A percentile compares a stretch with the other conserved stretches of the same genome.
phyloP scores from a whole-genome alignment of 2,888 invertebrate species.

The Seladonia tumulorum region DNA sequence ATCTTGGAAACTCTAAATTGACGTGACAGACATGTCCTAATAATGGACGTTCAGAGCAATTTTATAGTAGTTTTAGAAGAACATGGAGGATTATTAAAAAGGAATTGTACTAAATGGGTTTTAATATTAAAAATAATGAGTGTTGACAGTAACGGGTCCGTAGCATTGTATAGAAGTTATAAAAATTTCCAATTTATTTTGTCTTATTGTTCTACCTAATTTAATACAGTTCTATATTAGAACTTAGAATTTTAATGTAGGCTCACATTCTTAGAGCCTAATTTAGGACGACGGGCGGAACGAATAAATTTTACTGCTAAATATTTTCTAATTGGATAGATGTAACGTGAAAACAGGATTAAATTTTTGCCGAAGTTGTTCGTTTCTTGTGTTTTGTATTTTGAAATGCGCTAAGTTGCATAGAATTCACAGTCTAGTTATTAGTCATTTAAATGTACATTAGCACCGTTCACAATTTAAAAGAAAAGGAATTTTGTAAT shows the following conservation, averaged over 20 bases:
- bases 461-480: slow-evolving; percentile 1
- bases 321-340: background rate
- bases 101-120: background rate
- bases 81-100: background rate
- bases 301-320: background rate
- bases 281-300: background rate
- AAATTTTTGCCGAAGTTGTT: background rate
- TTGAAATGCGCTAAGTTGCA: background rate
- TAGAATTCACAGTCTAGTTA: slow-evolving; percentile 6
- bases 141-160: background rate
- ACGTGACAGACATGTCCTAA: background rate
- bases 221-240: background rate
- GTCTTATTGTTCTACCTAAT: background rate
- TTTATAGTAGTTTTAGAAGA: background rate
- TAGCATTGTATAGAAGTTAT: background rate
- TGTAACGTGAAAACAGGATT: background rate
- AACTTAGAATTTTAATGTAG: background rate
- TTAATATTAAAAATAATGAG: no score
- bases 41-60: no score
- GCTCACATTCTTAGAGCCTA: no score
- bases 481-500: background rate
- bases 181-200: background rate
- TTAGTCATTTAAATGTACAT: slow-evolving; percentile 6
- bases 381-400: background rate
- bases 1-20: background rate